Conservation (phyloP, 2,888 invertebrate species). For the Neocrepidodera transversa region DNA sequence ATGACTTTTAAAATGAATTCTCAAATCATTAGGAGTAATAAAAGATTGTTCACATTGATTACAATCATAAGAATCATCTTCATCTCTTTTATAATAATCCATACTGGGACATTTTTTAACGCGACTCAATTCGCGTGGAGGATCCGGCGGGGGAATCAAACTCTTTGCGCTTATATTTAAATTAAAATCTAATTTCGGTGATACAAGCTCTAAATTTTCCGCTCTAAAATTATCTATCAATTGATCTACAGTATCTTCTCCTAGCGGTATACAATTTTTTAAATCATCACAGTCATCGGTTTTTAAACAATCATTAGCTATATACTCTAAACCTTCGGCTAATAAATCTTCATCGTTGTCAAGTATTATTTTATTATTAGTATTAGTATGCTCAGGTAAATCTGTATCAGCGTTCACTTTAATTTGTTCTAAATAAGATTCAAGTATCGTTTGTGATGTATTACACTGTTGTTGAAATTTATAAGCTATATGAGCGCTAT, state of each 20-base stretch:
- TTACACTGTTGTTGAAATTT: conserved; percentile 38
- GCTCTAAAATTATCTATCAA: conserved; percentile 38
- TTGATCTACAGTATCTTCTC: conserved; percentile 38
- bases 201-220: conserved; percentile 36
- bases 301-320: conserved; percentile 17
- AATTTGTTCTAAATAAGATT: conserved; percentile 33
- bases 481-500: conserved; percentile 35
- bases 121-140: neutral
- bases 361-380: neutral
- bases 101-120: conserved; percentile 31
- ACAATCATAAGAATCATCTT: conserved; percentile 16
- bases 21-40: conserved; percentile 47
- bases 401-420: neutral
- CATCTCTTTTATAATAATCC: conserved; percentile 35
- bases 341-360: conserved; percentile 24
- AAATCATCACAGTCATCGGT: conserved; percentile 34
- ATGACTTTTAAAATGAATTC: conserved; percentile 54
- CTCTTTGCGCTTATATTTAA: neutral
- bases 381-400: neutral
- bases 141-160: neutral
- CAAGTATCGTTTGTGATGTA: conserved; percentile 31
- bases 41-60: conserved; percentile 26
- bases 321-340: conserved; percentile 25
- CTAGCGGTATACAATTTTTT: conserved; percentile 35
- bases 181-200: conserved; percentile 34